phyloP scores from a whole-genome alignment of 2,797 vertebrate species.

The Amblyopsis hoosieri region DNA sequence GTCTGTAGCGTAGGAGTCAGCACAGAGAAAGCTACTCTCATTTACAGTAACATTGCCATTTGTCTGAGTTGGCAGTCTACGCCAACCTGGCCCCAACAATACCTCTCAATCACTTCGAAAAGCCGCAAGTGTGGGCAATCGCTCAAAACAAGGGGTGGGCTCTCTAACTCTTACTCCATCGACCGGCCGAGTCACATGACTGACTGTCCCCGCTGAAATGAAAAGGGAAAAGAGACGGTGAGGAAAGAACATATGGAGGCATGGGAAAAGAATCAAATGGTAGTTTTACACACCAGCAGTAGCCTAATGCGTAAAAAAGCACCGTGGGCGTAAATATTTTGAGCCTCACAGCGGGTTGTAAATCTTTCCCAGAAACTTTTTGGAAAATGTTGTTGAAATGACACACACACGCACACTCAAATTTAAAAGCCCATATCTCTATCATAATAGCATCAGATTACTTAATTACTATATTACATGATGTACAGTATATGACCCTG shows the following conservation, averaged over 20 bases:
- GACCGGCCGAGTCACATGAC: constrained; percentile 27
- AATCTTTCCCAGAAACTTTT: not conserved
- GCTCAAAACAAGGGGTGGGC: constrained; percentile 38
- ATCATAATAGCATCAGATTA: not conserved
- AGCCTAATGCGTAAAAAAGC: constrained; percentile 1
- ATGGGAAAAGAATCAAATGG: not conserved
- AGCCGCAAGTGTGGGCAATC: constrained; percentile 62
- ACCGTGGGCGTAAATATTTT: constrained; percentile 3
- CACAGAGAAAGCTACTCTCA: constrained; percentile 38
- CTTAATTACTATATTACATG: not conserved
- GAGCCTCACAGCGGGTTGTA: not conserved
- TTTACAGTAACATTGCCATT: constrained; percentile 26
- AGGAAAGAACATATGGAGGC: not conserved
- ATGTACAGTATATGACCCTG: not conserved
- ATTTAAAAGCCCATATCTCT: not conserved
- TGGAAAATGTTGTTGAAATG: not conserved
- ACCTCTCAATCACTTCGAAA: constrained; percentile 58
- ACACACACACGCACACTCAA: not conserved
- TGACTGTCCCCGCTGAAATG: constrained; percentile 32
- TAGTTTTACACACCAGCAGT: not conserved
- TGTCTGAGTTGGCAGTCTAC: constrained; percentile 46
- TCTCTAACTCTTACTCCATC: constrained; percentile 30
- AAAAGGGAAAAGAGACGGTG: constrained; percentile 6
- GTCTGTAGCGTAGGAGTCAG: constrained; percentile 38
- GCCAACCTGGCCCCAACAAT: constrained; percentile 25